These are phyloP conservation scores for Gallinago solitaria DNA, from an alignment of 2,797 vertebrate species.

Conservation along the genomic window DNA sequence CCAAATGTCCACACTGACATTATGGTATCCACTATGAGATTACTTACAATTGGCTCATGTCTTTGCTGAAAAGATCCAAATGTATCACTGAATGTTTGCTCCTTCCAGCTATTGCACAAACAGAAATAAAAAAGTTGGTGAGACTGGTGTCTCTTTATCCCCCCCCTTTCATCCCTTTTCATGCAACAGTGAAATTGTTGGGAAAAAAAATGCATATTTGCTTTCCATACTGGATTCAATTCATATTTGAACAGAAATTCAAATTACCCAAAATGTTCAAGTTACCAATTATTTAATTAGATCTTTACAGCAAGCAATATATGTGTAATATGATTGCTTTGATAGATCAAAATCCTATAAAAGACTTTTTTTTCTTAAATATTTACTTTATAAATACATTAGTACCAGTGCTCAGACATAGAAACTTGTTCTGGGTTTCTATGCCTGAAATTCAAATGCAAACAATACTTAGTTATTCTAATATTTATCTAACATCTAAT, in stretches of 20 bases:
- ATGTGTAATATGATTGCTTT: neutral
- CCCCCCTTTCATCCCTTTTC: neutral
- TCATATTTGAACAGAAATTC: neutral
- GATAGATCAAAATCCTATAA: neutral
- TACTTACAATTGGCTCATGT: neutral
- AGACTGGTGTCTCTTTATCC: neutral
- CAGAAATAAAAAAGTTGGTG: neutral
- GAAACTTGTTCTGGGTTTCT: neutral
- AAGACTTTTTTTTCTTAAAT: neutral
- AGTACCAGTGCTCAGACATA: neutral
- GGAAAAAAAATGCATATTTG: neutral
- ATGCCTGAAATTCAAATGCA: neutral
- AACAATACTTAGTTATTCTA: neutral
- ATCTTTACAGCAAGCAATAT: neutral
- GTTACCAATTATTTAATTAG: neutral
- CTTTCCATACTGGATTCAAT: neutral
- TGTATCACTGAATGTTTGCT: neutral
- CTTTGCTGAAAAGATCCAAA: neutral
- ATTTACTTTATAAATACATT: neutral
- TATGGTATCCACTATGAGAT: neutral
- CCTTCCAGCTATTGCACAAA: neutral
- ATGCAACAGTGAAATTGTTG: neutral
- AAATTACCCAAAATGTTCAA: neutral
- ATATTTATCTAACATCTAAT: neutral
- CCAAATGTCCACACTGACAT: neutral